phyloP scores from a whole-genome alignment of 2,113 vertebrate species.

The Chlorodrepanis virens region DNA sequence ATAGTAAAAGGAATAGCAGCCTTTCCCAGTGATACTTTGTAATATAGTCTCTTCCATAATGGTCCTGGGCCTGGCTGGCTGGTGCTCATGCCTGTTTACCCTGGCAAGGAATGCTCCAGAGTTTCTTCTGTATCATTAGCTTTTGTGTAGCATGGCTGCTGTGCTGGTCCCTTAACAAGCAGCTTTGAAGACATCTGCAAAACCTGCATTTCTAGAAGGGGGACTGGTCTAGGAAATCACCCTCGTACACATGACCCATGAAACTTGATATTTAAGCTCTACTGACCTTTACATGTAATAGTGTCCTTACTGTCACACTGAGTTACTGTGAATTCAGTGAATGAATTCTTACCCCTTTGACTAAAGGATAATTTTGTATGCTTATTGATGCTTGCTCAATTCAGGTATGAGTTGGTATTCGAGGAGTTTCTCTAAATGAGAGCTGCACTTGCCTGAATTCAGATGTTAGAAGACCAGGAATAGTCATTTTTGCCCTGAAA shows the following conservation, averaged over 20 bases:
- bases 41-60: background rate
- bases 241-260: background rate
- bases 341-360: background rate
- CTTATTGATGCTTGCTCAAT: background rate
- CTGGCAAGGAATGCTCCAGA: background rate
- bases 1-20: background rate
- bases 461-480: background rate
- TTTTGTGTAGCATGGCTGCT: background rate
- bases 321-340: background rate
- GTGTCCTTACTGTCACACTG: background rate
- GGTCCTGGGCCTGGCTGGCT: fast-evolving
- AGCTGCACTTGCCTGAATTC: background rate
- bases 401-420: background rate
- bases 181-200: background rate
- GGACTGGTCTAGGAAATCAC: background rate
- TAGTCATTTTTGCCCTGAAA: background rate
- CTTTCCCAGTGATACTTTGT: background rate
- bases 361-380: background rate
- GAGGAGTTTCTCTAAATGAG: background rate
- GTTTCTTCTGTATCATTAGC: background rate
- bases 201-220: background rate
- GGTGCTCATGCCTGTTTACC: fast-evolving
- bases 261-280: background rate
- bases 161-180: background rate
- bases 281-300: background rate